A percentile compares a stretch with the other conserved stretches of the same genome.
phyloP scores from a whole-genome alignment of 2,113 vertebrate species.

The Sialia sialis region DNA sequence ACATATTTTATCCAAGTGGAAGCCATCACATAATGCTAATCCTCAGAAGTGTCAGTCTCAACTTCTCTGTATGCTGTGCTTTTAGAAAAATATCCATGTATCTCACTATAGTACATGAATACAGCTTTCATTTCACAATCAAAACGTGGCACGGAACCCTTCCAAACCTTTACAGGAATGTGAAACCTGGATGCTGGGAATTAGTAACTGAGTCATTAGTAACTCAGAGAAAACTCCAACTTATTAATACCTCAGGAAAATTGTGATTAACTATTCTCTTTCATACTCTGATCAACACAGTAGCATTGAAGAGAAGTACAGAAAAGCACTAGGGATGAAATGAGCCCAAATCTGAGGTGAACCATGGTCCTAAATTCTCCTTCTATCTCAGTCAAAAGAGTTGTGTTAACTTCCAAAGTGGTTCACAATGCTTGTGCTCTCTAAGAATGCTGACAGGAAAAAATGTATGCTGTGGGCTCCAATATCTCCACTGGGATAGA shows the following conservation, averaged over 20 bases:
- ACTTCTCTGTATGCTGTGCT: neutral
- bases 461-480: neutral
- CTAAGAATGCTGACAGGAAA: neutral
- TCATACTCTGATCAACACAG: neutral
- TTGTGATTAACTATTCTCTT: neutral
- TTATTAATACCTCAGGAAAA: neutral
- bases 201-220: neutral
- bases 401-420: neutral
- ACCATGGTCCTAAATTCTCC: neutral
- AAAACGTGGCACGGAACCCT: neutral
- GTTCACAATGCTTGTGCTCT: neutral
- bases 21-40: neutral
- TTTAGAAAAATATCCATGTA: neutral
- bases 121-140: neutral
- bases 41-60: neutral
- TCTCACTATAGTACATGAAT: neutral
- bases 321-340: neutral
- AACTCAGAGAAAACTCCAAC: neutral
- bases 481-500: neutral
- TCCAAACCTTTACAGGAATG: neutral
- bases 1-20: neutral
- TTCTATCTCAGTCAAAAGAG: neutral
- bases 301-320: neutral
- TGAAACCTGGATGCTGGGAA: neutral
- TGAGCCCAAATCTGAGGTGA: neutral